phyloP scores from a whole-genome alignment of 1,140 invertebrate genomes.

The Drepana arcuata region DNA sequence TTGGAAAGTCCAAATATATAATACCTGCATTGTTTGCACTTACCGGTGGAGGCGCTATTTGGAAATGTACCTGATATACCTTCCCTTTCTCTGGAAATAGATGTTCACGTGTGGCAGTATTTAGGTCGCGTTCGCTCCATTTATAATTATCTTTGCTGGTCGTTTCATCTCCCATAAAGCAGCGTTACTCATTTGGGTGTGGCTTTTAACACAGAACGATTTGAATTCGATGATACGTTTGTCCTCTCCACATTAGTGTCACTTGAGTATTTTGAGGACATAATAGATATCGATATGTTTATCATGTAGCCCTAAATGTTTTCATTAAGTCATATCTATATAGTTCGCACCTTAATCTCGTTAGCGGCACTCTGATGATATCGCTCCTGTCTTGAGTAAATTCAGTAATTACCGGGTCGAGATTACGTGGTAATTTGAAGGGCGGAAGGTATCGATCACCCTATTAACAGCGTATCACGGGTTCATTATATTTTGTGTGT shows the following conservation, averaged over 20 bases:
- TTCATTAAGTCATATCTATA: conserved; percentile 19
- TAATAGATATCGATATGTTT: too few relatives aligned
- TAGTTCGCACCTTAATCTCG: conserved; percentile 18
- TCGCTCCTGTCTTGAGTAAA: conserved; percentile 40
- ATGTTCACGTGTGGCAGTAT: conserved; percentile 45
- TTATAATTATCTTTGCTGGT: conserved; percentile 55
- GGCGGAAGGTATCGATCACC: conserved; percentile 39
- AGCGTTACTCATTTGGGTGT: conserved; percentile 23
- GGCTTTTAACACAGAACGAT: conserved; percentile 6
- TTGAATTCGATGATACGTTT: too few relatives aligned
- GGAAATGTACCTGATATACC: conserved; percentile 54
- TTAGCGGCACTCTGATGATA: conserved; percentile 30
- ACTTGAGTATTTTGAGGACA: too few relatives aligned
- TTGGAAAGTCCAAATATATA: too few relatives aligned
- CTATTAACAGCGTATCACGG: conserved; percentile 11
- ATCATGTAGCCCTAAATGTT: too few relatives aligned
- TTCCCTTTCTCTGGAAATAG: conserved; percentile 55
- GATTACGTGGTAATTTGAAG: conserved; percentile 43
- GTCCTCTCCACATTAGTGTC: too few relatives aligned
- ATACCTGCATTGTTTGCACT: conserved; percentile 2
- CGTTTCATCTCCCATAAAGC: conserved; percentile 40
- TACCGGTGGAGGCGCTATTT: conserved; percentile 41
- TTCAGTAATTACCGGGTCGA: conserved; percentile 54
- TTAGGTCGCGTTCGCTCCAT: conserved; percentile 51
- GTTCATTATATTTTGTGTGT: too few relatives aligned